Conservation (phyloP, 2,113 vertebrate genomes). For the Pluvialis apricaria region DNA sequence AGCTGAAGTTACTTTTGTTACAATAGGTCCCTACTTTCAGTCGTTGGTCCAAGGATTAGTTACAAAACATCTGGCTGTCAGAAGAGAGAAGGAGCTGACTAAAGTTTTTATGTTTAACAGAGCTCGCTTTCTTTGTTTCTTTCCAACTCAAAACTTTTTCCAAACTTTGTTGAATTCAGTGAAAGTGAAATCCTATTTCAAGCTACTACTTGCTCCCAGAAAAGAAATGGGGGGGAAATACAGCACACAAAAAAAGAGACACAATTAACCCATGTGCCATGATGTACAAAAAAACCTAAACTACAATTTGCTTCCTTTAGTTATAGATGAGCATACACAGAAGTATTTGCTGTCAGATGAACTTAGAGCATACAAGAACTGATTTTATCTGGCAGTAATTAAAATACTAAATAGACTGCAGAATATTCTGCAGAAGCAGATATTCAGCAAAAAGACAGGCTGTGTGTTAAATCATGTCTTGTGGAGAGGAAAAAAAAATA, state of each 20-base stretch:
- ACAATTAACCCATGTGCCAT: not conserved
- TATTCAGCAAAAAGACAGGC: not conserved
- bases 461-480: not conserved
- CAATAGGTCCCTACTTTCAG: not conserved
- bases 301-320: not conserved
- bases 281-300: not conserved
- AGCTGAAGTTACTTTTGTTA: not conserved
- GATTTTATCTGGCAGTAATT: not conserved
- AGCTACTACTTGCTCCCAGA: not conserved
- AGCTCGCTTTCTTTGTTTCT: not conserved
- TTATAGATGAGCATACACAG: not conserved
- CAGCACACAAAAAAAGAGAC: not conserved
- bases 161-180: not conserved
- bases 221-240: not conserved
- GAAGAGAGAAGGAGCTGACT: not conserved
- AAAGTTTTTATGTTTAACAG: constrained; percentile 7
- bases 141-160: not conserved
- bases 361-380: not conserved
- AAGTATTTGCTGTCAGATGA: not conserved
- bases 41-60: not conserved
- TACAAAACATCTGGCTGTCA: constrained; percentile 9
- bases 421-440: not conserved
- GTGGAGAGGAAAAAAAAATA: not conserved
- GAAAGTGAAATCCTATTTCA: constrained; percentile 27
- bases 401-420: not conserved